Evolutionary conservation across 2,113 vertebrate species (phyloP).

Genomic region (Glaucomys volans): DNA sequence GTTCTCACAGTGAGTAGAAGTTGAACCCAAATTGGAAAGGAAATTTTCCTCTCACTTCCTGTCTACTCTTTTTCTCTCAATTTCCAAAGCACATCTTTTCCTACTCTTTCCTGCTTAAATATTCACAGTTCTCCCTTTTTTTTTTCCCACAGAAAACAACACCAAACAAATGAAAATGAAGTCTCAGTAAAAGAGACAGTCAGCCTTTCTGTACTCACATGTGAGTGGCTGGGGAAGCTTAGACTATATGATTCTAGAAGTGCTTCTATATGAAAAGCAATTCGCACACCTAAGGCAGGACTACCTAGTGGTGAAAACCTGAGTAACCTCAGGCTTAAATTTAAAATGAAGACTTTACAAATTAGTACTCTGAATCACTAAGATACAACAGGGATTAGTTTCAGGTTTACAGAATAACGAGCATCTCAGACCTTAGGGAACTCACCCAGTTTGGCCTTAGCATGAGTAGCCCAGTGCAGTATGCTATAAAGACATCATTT

Average conservation of each 20-base stretch:
- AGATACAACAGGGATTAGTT: background rate
- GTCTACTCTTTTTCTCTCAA: background rate
- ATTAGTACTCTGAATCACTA: background rate
- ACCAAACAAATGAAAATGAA: constrained; percentile 38
- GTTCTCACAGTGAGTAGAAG: background rate
- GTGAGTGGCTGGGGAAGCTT: background rate
- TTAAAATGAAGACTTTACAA: background rate
- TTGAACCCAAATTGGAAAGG: background rate
- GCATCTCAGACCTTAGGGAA: background rate
- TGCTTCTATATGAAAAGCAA: background rate
- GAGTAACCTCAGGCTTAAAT: background rate
- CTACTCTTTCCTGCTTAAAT: background rate
- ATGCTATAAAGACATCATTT: constrained; percentile 9
- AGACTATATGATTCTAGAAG: background rate
- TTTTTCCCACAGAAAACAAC: background rate
- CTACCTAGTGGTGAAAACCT: background rate
- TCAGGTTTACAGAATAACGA: background rate
- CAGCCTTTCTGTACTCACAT: background rate
- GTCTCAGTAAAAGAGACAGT: background rate
- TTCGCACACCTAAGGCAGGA: background rate
- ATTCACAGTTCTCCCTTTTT: background rate
- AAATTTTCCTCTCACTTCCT: background rate
- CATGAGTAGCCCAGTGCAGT: background rate
- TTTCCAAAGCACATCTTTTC: background rate
- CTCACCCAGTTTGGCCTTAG: background rate